Base-by-base conservation (phyloP, 2,797 vertebrate species). In the Limnodromus scolopaceus region DNA sequence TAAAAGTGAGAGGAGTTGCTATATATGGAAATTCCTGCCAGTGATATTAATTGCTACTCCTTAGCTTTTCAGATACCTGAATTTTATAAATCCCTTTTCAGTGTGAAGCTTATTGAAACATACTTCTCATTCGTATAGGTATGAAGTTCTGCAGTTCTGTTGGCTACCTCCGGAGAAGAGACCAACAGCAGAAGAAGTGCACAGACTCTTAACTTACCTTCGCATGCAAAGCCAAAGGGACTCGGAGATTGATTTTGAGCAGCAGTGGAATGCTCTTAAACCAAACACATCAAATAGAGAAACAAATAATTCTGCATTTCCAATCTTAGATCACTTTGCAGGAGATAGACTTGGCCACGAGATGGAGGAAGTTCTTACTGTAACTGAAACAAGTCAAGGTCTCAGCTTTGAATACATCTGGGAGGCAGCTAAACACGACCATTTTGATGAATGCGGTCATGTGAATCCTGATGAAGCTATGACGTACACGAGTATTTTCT, bases 321-420 rank as follows among this genome's bases (percentile, higher is more conserved):
- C 99, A 1, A 99, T 99, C 95, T 97, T 99, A 27, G 99, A 99
- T 91, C 99, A 99, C 92, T 99, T 99, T 54, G 97, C 98, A 1
- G 98, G 99, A 12, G 99, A 99, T 5, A 98, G 98, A 54, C 98
- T 99, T 48, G 98, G 99, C 32, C 98, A 99, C 13, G 99, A 99
- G 96, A 98, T 99, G 93, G 99, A 99, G 43, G 99, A 99, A 92
- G 98, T 99, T 84, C 99, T 99, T 55, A 99, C 99, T 0, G 99
- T 99, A 69, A 99, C 99, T 0, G 99, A 99, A 98, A 99, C 99
- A 0, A 99, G 99, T 97, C 99, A 99, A 63, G 99, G 99, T 15
- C 99, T 99, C 83, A 99, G 99, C 97, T 99, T 99, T 43, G 99
- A 99, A 90, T 99, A 99, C 5, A 98, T 99, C 53, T 99, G 99